phyloP scores from a whole-genome alignment of 1,140 invertebrate species.

The Drosophila fuyamai region DNA sequence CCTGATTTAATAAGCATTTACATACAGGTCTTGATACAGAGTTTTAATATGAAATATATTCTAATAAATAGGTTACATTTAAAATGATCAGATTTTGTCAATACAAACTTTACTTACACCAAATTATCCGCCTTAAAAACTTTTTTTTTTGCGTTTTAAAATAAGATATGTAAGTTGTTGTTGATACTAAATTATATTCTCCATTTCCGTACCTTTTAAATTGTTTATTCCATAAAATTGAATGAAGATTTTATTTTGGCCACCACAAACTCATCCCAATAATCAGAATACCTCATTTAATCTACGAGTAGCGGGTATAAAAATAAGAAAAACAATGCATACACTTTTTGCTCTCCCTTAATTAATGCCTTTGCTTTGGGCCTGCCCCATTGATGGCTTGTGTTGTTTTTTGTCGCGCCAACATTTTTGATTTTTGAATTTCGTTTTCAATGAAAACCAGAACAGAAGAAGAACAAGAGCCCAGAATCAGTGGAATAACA shows the following conservation, averaged over 20 bases:
- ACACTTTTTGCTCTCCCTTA: conserved; percentile 61
- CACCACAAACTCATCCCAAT: not conserved
- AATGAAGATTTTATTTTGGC: not conserved
- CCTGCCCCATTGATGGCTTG: conserved; percentile 70
- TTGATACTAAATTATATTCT: no score
- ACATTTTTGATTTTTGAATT: conserved; percentile 75
- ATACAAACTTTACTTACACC: no score
- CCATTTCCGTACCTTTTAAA: no score
- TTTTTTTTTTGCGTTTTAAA: no score
- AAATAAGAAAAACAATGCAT: conserved; percentile 36
- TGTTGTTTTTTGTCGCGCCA: conserved; percentile 52
- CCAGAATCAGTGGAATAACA: conserved; percentile 41
- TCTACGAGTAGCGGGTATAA: conserved; percentile 12
- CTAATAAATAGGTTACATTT: no score
- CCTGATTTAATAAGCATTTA: no score
- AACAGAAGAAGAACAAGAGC: conserved; percentile 20
- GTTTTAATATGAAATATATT: no score
- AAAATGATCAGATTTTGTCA: no score
- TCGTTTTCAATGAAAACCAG: conserved; percentile 70
- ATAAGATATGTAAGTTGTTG: no score
- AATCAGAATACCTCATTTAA: not conserved
- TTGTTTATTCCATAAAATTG: no score
- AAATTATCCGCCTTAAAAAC: no score
- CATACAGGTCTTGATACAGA: no score
- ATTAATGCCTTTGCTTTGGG: conserved; percentile 70